Conservation (phyloP, 2,797 vertebrate species). For the Chloroceryle inda region DNA sequence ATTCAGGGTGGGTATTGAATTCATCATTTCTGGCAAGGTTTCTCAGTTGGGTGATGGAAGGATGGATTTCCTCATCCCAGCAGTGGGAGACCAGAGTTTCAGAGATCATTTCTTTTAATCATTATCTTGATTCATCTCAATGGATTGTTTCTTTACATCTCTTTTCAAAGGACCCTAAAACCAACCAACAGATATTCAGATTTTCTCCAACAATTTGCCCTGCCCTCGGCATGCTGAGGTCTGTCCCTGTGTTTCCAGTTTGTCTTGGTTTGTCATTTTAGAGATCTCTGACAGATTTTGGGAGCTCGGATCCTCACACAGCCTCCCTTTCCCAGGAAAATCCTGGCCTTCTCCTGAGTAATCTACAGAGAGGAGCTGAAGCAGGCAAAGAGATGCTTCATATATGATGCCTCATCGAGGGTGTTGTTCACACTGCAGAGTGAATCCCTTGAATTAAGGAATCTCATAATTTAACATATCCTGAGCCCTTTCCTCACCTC, state of each 20-base stretch:
- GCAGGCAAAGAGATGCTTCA: neutral
- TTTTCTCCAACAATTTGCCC: neutral
- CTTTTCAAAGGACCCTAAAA: neutral
- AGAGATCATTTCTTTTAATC: neutral
- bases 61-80: neutral
- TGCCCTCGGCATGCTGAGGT: neutral
- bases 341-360: neutral
- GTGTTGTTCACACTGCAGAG: neutral
- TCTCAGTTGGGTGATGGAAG: neutral
- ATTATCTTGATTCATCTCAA: neutral
- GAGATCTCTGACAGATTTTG: neutral
- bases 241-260: neutral
- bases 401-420: neutral
- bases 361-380: neutral
- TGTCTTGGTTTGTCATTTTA: neutral
- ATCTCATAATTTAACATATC: neutral
- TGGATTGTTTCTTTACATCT: neutral
- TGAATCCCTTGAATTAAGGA: neutral
- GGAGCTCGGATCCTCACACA: neutral
- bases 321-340: neutral
- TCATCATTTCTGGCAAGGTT: neutral
- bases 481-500: neutral
- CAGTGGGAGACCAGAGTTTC: neutral
- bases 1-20: fast-evolving
- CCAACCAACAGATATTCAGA: neutral